Base-by-base conservation (phyloP, 2,888 invertebrate species). In the Nowickia ferox region DNA sequence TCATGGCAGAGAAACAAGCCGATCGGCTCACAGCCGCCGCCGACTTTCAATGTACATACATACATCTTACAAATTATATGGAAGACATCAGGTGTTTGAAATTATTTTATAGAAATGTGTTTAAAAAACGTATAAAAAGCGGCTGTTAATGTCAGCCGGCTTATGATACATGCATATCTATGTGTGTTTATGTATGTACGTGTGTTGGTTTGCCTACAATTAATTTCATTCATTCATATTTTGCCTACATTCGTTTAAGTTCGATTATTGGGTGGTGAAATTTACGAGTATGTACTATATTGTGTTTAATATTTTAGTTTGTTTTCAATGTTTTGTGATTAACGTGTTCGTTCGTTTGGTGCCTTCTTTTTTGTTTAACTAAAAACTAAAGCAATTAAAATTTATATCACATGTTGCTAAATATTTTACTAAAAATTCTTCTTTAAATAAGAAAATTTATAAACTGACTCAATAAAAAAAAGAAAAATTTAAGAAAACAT, bases 151-250 rank as follows among this genome's bases (percentile, higher is more conserved):
- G n/a, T n/a, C n/a, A n/a, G n/a, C n/a, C n/a, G n/a, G n/a, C n/a
- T n/a, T n/a, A n/a, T n/a, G n/a, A n/a, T n/a, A n/a, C n/a, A n/a
- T n/a, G n/a, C n/a, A n/a, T n/a, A n/a, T n/a, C n/a, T n/a, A 30
- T 30, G 30, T 30, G 30, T 22, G 1, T 22, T 2, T 30, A 30
- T 6, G 30, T 11, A 17, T 17, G 11, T 17, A 22, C 22, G 57
- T 44, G 57, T 30, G 19, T 46, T n/a, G 15, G 13, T 19, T 9
- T 69, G 15, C 19, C 11, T 42, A 19, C 40, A 42, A 15, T 46
- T 46, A 69, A 51, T 77, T 71, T 74, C 65, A 69, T 74, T 74
- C 63, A 57, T 59, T 74, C 63, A 57, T 59, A 46, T 76, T 65
- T 66, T 10, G 51, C 72, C 10, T 38, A 44, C 13, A 61, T 53